Base-by-base conservation (phyloP, 2,888 invertebrate species). In the Euphydryas editha region DNA sequence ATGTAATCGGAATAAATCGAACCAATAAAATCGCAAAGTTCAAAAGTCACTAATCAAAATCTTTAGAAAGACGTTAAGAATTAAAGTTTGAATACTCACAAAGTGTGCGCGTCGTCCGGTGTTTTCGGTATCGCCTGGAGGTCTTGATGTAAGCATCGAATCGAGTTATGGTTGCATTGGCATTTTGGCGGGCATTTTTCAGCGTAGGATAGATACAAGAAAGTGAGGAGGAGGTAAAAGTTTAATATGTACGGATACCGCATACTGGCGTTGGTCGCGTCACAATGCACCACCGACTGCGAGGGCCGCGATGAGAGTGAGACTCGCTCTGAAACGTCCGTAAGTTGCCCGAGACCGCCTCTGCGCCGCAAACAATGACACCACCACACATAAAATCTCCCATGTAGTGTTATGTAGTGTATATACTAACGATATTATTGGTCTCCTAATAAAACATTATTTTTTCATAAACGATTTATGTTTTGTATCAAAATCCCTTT, bases 171-270 rank as follows among this genome's bases (percentile, higher is more conserved):
- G 1, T 78, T 67, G 65, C 90, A 90, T 65, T 82, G 81, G 72
- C 90, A 90, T 81, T 82, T 85, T 7, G 78, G 66, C 11, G 90
- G 90, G 54, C 90, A 90, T 65, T 64, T 70, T 69, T 81, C 73
- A n/a, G 80, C 72, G 15, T 73, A 56, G 36, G 74, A 71, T 7
- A 78, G 70, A 69, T 71, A 70, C 63, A 81, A 73, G 62, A 77
- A 78, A 1, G 85, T 75, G 6, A 87, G 57, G 13, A 87, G 68
- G n/a, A 87, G n/a, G 70, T n/a, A 54, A 36, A 80, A 78, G 67
- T 80, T 81, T 6, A 84, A 74, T 62, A 81, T 71, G 63, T 72
- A 68, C 46, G 70, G 59, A 3, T 73, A 64, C 68, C 75, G 79
- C 87, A 87, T 87, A 30, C 24, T 75, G 44, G 46, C 59, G 65